Evolutionary conservation across 2,797 vertebrate genomes (phyloP).

Genomic region (Sternarchorhynchus goeldii): DNA sequence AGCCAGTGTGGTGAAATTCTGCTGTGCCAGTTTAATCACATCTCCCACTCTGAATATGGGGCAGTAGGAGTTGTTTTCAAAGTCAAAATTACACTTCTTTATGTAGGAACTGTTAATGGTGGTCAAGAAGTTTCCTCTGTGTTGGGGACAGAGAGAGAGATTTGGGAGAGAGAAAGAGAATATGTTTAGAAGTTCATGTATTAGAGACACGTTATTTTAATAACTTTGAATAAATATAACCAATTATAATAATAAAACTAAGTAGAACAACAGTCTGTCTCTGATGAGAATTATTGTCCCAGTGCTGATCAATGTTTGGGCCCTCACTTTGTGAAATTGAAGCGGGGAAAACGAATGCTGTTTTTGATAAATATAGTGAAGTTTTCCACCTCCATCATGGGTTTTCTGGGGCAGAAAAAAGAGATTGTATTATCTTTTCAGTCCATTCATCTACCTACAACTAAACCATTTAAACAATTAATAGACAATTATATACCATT

Average conservation of each 20-base stretch:
- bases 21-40: slow-evolving; percentile 81
- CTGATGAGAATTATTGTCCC: background rate
- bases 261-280: background rate
- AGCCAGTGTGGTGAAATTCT: slow-evolving; percentile 84
- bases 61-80: slow-evolving; percentile 81
- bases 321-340: slow-evolving; percentile 88
- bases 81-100: slow-evolving; percentile 84
- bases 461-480: background rate
- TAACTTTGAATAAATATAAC: background rate
- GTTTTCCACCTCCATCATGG: slow-evolving; percentile 90
- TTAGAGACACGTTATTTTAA: background rate
- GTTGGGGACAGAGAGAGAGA: slow-evolving; percentile 21
- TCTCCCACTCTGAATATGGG: slow-evolving; percentile 92
- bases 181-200: background rate
- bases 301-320: background rate
- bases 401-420: slow-evolving; percentile 60
- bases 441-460: background rate
- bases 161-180: background rate
- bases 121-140: slow-evolving; percentile 87
- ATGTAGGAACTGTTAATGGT: slow-evolving; percentile 75
- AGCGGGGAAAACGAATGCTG: slow-evolving; percentile 90
- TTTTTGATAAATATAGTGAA: slow-evolving; percentile 98
- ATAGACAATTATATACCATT: background rate
- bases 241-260: background rate
- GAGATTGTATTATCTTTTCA: no score